Base-by-base conservation (phyloP, 2,888 invertebrate genomes). In the Pasiphila rectangulata region DNA sequence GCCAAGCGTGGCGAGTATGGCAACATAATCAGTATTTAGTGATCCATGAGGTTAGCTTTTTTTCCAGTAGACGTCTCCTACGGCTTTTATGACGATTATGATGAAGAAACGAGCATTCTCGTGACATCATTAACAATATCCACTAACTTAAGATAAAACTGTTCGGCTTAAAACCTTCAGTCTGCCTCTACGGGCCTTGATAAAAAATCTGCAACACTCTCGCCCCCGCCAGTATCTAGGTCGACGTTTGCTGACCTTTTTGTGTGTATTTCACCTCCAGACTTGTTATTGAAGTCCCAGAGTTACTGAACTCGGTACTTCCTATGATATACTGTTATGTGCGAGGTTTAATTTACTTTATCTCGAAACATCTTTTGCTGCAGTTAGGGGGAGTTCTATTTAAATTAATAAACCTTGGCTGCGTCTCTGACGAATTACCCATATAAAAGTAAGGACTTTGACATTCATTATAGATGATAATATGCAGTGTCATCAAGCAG, bases 161-260 rank as follows among this genome's bases (percentile, higher is more conserved):
- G n/a, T n/a, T n/a, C 6, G 21, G 2, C 24, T n/a, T 24, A 2
- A 24, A 24, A 9, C 2, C 13, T 24, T 29, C 13, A 21, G 6
- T 24, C n/a, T 27, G 41, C 16, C 48, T 48, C 43, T 43, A 48
- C 2, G 20, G 29, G 19, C 5, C 13, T 9, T 3, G 2, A 29
- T 23, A 49, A 39, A 37, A 32, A 4, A 27, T 16, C 4, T 4
- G 3, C 16, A 25, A 34, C 16, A 3, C 45, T 45, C 41, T 30
- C 10, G 21, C 6, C 34, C 64, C 62, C 59, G 64, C 61, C 63
- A 68, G 72, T 78, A 81, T 81, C 72, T 79, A 71, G 81, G 79
- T 79, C 79, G 68, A 59, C 69, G 73, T 69, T 66, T 68, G 64
- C 64, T 72, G 78, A 77, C 76, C 79, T 77, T 72, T 62, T 69